Conservation (phyloP, 2,888 invertebrate genomes). For the Exephanes ischioxanthus region DNA sequence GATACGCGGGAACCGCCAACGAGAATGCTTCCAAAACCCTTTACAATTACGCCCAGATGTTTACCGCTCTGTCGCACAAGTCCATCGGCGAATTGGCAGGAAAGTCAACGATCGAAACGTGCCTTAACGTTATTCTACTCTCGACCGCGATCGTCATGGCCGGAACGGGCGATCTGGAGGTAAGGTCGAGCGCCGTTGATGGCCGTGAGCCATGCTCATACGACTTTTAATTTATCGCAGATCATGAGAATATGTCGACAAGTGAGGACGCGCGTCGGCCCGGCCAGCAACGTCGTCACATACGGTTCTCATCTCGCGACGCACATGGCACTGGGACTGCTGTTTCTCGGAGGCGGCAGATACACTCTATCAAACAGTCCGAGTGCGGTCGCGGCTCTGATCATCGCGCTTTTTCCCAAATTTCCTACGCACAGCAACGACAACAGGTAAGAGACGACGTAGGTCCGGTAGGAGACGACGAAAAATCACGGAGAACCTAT, state of each 20-base stretch:
- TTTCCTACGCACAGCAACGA: conserved; percentile 98
- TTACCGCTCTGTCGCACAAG: conserved; percentile 89
- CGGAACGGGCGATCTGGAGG: conserved; percentile 95
- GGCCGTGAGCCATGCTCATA: background rate
- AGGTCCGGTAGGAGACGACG: background rate
- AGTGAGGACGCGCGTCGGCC: conserved; percentile 92
- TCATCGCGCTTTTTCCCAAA: conserved; percentile 98
- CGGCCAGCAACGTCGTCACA: conserved; percentile 89
- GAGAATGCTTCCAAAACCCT: conserved; percentile 92
- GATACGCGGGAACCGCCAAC: conserved; percentile 97
- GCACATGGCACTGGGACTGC: conserved; percentile 97
- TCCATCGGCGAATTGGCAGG: conserved; percentile 95
- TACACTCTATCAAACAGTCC: conserved; percentile 94
- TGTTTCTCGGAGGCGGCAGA: conserved; percentile 97
- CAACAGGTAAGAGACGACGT: conserved; percentile 89
- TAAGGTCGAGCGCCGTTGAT: conserved; percentile 73
- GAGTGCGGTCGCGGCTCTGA: conserved; percentile 94
- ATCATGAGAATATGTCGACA: conserved; percentile 94
- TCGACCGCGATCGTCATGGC: conserved; percentile 96
- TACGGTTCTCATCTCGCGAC: conserved; percentile 97
- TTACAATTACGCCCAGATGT: conserved; percentile 90
- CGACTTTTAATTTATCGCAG: conserved; percentile 66
- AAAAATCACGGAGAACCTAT: background rate
- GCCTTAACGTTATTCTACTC: conserved; percentile 93
- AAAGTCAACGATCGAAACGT: conserved; percentile 95